Evolutionary conservation across 2,888 invertebrate species (phyloP), one percentile per base, ranked within the genome.

Genomic region (Belgica antarctica): DNA sequence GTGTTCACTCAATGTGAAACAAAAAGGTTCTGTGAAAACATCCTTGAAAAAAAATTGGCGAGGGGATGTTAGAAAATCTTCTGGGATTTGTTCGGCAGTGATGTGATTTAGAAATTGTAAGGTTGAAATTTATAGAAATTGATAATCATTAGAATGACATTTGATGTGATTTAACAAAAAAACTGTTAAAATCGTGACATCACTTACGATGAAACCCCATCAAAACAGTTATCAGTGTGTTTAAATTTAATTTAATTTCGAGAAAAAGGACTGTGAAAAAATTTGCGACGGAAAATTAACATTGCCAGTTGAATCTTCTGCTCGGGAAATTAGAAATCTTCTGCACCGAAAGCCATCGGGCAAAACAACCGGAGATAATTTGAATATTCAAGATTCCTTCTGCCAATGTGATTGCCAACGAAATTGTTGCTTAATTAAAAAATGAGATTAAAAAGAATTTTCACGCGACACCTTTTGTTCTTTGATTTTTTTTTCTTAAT

Each of bases 181-280:
- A n/a, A n/a, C n/a, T n/a, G n/a, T n/a, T n/a, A n/a, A n/a, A n/a
- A n/a, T n/a, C n/a, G n/a, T n/a, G n/a, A n/a, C n/a, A n/a, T n/a
- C n/a, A n/a, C n/a, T n/a, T n/a, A n/a, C n/a, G n/a, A n/a, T n/a
- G n/a, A n/a, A n/a, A n/a, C n/a, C n/a, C n/a, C n/a, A n/a, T n/a
- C 47, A 47, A 24, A 52, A 34, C 57, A 57, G 68, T 68, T 68
- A 57, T 52, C 57, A 68, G 57, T 68, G 68, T 68, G 28, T 68
- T 27, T 66, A 68, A 68, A 68, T 68, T 68, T 68, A 68, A 68
- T 68, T 68, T 68, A 68, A 68, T 68, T 68, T 68, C 68, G 47
- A 47, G 41, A 3, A 22, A 52, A 52, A 31, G 7, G 34, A 31
- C 34, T 19, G 63, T 25, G 15, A 68, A 68, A 68, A 68, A 68